Evolutionary conservation across 1,140 invertebrate genomes (phyloP), one percentile per base, ranked within the genome.

Genomic region (Anadara kagoshimensis): DNA sequence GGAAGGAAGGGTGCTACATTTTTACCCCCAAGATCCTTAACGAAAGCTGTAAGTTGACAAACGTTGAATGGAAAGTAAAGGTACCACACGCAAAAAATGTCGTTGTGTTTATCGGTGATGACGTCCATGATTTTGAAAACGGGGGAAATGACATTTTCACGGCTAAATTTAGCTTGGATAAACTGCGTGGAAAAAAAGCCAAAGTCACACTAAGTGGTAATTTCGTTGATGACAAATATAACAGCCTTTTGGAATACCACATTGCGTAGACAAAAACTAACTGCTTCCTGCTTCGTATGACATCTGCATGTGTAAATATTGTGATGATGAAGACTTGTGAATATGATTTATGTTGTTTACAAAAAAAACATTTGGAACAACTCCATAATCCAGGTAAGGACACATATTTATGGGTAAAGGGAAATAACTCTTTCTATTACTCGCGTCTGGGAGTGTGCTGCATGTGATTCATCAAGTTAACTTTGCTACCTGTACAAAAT

Each of bases 1-100:
- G 87, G 87, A 87, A 88, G 63, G 86, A 88, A 29, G 87, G 86
- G 3, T 88, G 87, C 69, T 86, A 75, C 74, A 77, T 88, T 14
- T 75, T 72, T 51, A 79, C 79, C 18, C 87, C 87, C 4, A 16
- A 81, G n/a, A 78, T 85, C 24, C 76, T 85, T 11, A 70, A 78
- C 65, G 66, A 78, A 22, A 67, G 66, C 12, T 71, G 69, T 44
- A 69, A 75, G 54, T 68, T 75, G 24, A 63, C 64, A 59, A 78
- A 75, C 8, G 76, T 84, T 16, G 49, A 69, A 18, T 84, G 82
- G 72, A 79, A 81, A 62, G 76, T 81, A 0, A 26, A 75, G 18
- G 78, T 88, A 20, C 86, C 85, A 4, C 80, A 83, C 24, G 87
- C 87, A 11, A 84, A 82, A 29, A 68, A 73, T 0, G 85, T 87